Percentiles rank a stretch among this genome's conserved stretches.
Evolutionary conservation across 2,113 vertebrate species (phyloP).

Genomic region (Prolemur simus): DNA sequence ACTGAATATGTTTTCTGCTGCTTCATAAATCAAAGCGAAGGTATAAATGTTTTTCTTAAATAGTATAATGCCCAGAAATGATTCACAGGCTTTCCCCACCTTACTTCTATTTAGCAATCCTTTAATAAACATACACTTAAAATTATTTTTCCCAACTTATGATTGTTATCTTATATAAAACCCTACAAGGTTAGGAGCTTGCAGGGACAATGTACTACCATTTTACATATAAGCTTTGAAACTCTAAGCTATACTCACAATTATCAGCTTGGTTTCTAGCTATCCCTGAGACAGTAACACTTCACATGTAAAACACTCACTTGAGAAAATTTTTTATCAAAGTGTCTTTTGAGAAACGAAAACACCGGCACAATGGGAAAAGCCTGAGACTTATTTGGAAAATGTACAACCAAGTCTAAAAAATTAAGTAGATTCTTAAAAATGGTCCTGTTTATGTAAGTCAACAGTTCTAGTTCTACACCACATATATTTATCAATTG

Average conservation of each 20-base stretch:
- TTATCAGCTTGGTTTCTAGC: conserved; percentile 22
- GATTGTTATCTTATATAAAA: conserved; percentile 6
- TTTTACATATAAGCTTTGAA: background rate
- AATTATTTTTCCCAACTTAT: background rate
- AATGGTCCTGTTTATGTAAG: conserved; percentile 34
- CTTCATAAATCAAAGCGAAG: conserved; percentile 18
- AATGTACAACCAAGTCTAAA: conserved; percentile 34
- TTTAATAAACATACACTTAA: conserved; percentile 37
- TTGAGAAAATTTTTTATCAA: conserved; percentile 24
- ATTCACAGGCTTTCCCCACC: background rate
- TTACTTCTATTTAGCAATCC: conserved; percentile 65
- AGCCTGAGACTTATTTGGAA: conserved; percentile 34
- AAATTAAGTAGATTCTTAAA: conserved; percentile 43
- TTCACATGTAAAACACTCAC: conserved; percentile 9
- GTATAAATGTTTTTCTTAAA: conserved; percentile 28
- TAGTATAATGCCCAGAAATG: background rate
- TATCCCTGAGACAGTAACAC: conserved; percentile 10
- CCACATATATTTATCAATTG: background rate
- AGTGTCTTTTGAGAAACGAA: conserved; percentile 13
- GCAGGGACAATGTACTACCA: fast-evolving
- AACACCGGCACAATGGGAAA: conserved; percentile 17
- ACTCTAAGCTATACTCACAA: background rate
- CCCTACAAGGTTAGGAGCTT: background rate
- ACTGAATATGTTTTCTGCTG: background rate
- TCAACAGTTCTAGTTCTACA: background rate